A percentile compares a stretch with the other conserved stretches of the same genome.
Conservation (phyloP, 2,888 invertebrate species). For the Taenaris catops region DNA sequence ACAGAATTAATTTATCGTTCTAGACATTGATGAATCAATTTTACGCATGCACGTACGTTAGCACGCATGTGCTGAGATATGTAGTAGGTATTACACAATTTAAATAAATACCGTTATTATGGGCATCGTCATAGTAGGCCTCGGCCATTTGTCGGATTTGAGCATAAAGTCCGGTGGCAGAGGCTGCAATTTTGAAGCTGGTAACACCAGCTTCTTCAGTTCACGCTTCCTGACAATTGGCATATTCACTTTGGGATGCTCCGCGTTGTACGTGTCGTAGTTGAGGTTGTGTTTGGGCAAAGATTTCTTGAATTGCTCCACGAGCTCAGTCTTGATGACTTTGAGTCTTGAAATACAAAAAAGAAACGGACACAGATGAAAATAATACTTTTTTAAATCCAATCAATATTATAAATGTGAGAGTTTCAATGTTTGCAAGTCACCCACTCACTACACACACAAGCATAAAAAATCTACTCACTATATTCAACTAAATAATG, state of each 20-base stretch:
- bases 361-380: too few relatives aligned
- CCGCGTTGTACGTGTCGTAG: conserved; percentile 32
- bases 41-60: too few relatives aligned
- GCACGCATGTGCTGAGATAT: too few relatives aligned
- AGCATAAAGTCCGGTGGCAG: conserved; percentile 48
- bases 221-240: conserved; percentile 17
- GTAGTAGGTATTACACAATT: too few relatives aligned
- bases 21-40: too few relatives aligned
- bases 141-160: conserved; percentile 8
- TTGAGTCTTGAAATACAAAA: conserved; percentile 38
- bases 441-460: too few relatives aligned
- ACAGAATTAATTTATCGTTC: too few relatives aligned
- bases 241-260: conserved; percentile 5
- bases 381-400: too few relatives aligned
- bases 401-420: too few relatives aligned
- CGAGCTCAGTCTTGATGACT: conserved; percentile 37
- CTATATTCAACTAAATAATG: too few relatives aligned
- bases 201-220: conserved; percentile 45
- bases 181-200: conserved; percentile 62
- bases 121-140: conserved; percentile 6
- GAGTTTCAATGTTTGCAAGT: too few relatives aligned
- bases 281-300: conserved; percentile 30
- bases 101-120: conserved; percentile 17
- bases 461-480: too few relatives aligned
- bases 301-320: conserved; percentile 35